Evolutionary conservation across 2,797 vertebrate species (phyloP).

Genomic region (Stomatorhinus walkeri): DNA sequence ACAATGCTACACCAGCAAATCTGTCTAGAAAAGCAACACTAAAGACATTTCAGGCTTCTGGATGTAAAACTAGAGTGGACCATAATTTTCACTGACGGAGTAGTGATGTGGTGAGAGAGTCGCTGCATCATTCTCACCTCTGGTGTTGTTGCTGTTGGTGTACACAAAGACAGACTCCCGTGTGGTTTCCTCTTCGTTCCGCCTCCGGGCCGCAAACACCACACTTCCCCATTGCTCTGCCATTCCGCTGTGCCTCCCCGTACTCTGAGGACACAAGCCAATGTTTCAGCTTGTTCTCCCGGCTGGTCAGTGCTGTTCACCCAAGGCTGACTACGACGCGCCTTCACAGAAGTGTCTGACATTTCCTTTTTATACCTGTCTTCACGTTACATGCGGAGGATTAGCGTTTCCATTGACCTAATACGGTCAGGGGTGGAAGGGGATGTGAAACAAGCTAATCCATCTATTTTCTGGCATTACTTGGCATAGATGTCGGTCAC

Average conservation of each 20-base stretch:
- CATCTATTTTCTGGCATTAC: slow-evolving; percentile 7
- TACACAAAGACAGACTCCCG: slow-evolving; percentile 50
- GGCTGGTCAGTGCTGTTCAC: not conserved
- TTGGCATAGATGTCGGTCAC: not conserved
- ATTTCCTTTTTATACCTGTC: slow-evolving; percentile 14
- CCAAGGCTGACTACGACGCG: not conserved
- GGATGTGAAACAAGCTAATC: not conserved
- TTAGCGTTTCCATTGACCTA: not conserved
- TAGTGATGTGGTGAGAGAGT: not conserved
- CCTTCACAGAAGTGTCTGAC: not conserved
- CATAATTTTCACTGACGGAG: not conserved
- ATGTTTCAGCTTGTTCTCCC: not conserved
- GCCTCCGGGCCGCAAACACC: slow-evolving; percentile 37
- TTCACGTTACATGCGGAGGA: not conserved
- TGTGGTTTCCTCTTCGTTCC: slow-evolving; percentile 54
- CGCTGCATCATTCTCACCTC: slow-evolving; percentile 41
- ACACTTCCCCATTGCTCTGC: slow-evolving; percentile 20
- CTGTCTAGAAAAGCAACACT: not conserved
- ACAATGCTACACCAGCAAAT: not conserved
- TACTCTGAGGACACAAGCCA: not conserved
- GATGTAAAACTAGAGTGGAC: not conserved
- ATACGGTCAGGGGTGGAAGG: slow-evolving; percentile 4
- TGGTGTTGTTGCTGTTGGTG: slow-evolving; percentile 57
- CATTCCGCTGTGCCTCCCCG: not conserved
- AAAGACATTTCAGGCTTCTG: not conserved